Evolutionary conservation across 2,888 invertebrate genomes (phyloP), one percentile per base, ranked within the genome.

Genomic region (Tenthredo mesomela): DNA sequence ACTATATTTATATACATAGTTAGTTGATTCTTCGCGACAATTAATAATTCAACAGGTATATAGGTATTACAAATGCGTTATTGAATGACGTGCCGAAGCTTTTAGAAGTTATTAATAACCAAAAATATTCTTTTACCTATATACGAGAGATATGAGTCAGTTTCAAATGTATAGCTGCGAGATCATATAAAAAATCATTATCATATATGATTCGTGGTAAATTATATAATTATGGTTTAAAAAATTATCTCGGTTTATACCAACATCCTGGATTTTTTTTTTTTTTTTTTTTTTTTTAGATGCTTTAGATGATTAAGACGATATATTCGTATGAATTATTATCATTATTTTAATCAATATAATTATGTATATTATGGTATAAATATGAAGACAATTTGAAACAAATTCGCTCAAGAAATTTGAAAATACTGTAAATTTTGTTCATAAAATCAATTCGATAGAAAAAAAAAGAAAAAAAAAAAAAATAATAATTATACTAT

Each of bases 21-120:
- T n/a, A 7, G 54, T 54, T 54, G n/a, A n/a, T 54, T 54, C 18
- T 54, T n/a, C n/a, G 18, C n/a, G 18, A n/a, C 54, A 54, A 54
- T 54, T 54, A 54, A 54, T 54, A 54, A 54, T 54, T 54, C 54
- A 54, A 54, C 54, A 54, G 54, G 54, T n/a, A n/a, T n/a, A n/a
- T n/a, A 54, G n/a, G 54, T 54, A 54, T n/a, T 54, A n/a, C n/a
- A 54, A 54, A 54, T 54, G 6, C 54, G 6, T 7, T 54, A 7
- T 54, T 6, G 54, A 54, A 7, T 54, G 54, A 54, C 54, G 54
- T 54, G n/a, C n/a, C n/a, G 54, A n/a, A 7, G 6, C n/a, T 54
- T 54, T 54, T n/a, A 54, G 6, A n/a, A 54, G n/a, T 54, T n/a
- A 54, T 54, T 54, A 54, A 6, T 50, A 54, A n/a, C n/a, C 54